Base-by-base conservation (phyloP, 2,113 vertebrate genomes). In the Gadus macrocephalus region DNA sequence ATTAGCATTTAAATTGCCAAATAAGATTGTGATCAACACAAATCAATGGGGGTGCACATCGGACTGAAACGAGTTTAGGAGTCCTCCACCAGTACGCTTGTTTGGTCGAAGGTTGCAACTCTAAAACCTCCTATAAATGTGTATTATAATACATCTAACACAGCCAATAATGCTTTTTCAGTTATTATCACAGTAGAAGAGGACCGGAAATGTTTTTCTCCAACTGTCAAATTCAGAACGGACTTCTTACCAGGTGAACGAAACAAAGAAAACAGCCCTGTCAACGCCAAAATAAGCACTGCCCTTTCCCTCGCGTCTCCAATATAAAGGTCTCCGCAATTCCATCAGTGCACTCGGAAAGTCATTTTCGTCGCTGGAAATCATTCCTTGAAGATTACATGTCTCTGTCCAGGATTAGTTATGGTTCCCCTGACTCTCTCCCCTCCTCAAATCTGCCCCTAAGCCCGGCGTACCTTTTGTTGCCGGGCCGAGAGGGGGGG, bases 1-100 rank as follows among this genome's bases (percentile, higher is more conserved):
- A 92, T 92, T 92, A 91, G 89, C 89, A 92, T 92, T 92, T 92
- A 91, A 92, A 92, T 92, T 86, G 83, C 76, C 86, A 89, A 90
- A 88, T 90, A 88, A 89, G 91, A 91, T 90, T 90, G 88, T 75
- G 88, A 91, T 91, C 89, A 90, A 81, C 76, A 85, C 80, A 87
- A 89, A 90, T 92, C 90, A 87, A 91, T 91, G 84, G 78, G 83
- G 77, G 86, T 76, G 15, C 64, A 6, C 11, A 73, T 80, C 79
- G 75, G 76, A 77, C 15, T 58, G 55, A 14, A n/a, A 16, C n/a
- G 3, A 4, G 55, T 6, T 58, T n/a, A n/a, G 55, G 12, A 58
- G n/a, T 2, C 42, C 42, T 49, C 42, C 42, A 49, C 8, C 42
- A 49, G 42, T 11, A 14, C 11, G 42, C 12, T 49, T 61, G 62